A percentile compares a stretch with the other conserved stretches of the same genome.
These are phyloP conservation scores for Steatocranus sp. DNA, from an alignment of 2,797 vertebrate genomes.

Conservation along the genomic window DNA sequence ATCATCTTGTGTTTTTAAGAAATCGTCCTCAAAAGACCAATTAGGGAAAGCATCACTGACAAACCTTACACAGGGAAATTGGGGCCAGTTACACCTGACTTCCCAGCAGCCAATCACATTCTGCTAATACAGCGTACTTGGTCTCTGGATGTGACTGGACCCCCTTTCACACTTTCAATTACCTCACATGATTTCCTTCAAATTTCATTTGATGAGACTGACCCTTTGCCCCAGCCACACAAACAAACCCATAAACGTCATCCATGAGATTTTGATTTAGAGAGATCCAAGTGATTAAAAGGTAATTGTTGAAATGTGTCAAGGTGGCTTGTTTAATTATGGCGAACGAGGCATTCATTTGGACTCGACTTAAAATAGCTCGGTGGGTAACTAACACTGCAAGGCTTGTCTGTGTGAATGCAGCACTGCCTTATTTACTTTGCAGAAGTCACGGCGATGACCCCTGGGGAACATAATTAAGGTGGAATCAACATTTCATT, in stretches of 20 bases:
- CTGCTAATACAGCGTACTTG: not conserved
- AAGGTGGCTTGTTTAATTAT: constrained; percentile 61
- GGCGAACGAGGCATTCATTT: constrained; percentile 29
- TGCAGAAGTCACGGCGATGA: constrained; percentile 54
- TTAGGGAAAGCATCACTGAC: not conserved
- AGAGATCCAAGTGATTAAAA: constrained; percentile 56
- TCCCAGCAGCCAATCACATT: not conserved
- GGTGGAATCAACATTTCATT: constrained; percentile 63
- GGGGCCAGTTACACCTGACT: not conserved
- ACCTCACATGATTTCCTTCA: constrained; percentile 48
- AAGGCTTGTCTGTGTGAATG: not conserved
- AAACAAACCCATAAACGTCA: constrained; percentile 40
- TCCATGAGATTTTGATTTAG: constrained; percentile 45
- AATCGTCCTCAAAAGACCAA: not conserved
- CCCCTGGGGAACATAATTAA: constrained; percentile 67
- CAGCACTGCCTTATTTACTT: constrained; percentile 51
- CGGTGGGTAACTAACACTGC: constrained; percentile 2
- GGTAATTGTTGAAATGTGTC: constrained; percentile 62
- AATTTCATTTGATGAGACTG: constrained; percentile 52
- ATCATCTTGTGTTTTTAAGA: not conserved
- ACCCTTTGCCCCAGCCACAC: constrained; percentile 32
- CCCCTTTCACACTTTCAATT: constrained; percentile 25
- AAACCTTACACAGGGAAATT: not conserved
- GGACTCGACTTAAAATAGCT: constrained; percentile 35
- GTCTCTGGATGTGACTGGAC: constrained; percentile 1